phyloP scores from a whole-genome alignment of 92 coral and sea anemone species.

The Epizoanthus fatuus region DNA sequence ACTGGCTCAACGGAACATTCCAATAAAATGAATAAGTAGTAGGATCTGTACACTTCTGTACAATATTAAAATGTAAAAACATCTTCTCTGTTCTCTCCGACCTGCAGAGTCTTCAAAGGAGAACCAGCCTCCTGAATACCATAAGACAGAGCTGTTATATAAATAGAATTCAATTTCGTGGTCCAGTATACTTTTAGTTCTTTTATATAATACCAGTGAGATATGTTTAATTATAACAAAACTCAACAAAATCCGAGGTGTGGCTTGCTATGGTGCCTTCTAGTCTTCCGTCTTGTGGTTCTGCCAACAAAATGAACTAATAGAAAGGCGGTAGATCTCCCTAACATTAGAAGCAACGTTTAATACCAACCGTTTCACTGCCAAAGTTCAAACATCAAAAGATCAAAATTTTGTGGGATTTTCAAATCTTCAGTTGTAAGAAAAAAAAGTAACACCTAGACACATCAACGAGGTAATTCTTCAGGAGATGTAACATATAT shows the following conservation, averaged over 20 bases:
- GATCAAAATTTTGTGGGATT: too few species aligned
- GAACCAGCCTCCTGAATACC: conserved; percentile 25
- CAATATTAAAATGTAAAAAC: conserved; percentile 29
- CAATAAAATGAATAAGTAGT: conserved; percentile 32
- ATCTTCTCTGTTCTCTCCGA: conserved; percentile 28
- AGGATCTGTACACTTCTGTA: conserved; percentile 40
- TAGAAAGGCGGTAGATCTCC: too few species aligned
- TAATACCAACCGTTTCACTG: too few species aligned
- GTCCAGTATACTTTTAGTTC: conserved; percentile 23
- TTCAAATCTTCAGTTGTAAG: too few species aligned
- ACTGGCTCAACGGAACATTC: conserved; percentile 27
- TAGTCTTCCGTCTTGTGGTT: background rate
- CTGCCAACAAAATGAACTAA: too few species aligned
- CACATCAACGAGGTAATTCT: too few species aligned
- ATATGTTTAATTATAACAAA: background rate
- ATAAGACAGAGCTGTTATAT: conserved; percentile 42
- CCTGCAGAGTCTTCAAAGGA: conserved; percentile 22
- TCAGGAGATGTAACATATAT: too few species aligned
- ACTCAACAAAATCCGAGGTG: conserved; percentile 24
- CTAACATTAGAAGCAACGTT: too few species aligned
- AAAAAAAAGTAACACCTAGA: too few species aligned
- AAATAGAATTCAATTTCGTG: conserved; percentile 40
- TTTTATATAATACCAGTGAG: conserved; percentile 2
- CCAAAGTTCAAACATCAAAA: too few species aligned
- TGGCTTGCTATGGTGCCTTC: conserved; percentile 26